Conservation (phyloP, 2,797 vertebrate genomes). For the Dendrocincla tyrannina region DNA sequence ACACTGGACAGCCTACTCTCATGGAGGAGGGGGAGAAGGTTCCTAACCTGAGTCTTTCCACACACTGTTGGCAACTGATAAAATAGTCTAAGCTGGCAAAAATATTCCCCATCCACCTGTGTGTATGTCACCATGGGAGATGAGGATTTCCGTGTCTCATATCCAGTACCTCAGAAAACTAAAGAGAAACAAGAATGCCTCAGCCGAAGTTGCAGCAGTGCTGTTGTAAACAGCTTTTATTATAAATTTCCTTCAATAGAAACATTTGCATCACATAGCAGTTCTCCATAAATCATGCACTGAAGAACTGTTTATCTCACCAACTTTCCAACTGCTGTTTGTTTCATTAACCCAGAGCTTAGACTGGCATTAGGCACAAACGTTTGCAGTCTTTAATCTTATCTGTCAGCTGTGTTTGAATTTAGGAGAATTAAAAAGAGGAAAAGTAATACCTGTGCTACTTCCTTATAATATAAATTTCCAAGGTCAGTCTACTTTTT, state of each 20-base stretch:
- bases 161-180: background rate
- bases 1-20: background rate
- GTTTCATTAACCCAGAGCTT: constrained; percentile 24
- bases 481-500: background rate
- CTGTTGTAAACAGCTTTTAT: background rate
- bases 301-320: constrained; percentile 11
- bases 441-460: background rate
- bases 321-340: background rate
- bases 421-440: constrained; percentile 4
- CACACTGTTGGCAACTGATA: background rate
- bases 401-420: background rate
- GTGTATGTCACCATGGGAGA: fast-evolving
- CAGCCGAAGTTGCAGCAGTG: background rate
- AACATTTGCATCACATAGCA: background rate
- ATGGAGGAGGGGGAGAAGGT: background rate
- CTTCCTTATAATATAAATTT: background rate
- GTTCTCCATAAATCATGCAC: background rate
- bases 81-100: background rate
- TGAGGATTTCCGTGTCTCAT: background rate
- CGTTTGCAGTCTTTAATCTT: background rate
- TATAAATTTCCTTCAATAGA: background rate
- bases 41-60: background rate
- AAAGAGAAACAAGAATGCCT: background rate
- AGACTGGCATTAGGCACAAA: background rate
- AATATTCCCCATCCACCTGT: background rate